Conservation (phyloP, 2,888 invertebrate species). For the Dilophus febrilis region DNA sequence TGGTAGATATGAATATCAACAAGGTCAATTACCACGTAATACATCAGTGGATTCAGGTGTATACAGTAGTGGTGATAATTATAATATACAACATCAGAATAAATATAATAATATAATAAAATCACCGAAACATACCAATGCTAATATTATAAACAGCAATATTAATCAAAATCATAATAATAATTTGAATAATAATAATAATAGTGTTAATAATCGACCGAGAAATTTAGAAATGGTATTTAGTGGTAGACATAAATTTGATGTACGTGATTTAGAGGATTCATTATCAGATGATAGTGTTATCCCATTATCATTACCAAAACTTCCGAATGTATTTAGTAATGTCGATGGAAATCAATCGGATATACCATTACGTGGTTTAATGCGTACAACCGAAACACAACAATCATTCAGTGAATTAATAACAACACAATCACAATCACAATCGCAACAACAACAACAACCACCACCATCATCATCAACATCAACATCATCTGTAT, state of each 20-base stretch:
- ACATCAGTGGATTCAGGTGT: constrained; percentile 30
- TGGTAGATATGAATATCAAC: too few species aligned
- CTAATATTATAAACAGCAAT: too few species aligned
- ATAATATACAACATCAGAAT: constrained; percentile 10
- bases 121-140: constrained; percentile 23
- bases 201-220: constrained; percentile 31
- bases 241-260: constrained; percentile 54
- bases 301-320: constrained; percentile 26
- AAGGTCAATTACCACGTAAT: constrained; percentile 27
- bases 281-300: constrained; percentile 28
- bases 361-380: constrained; percentile 21
- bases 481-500: background rate
- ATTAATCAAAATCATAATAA: too few species aligned
- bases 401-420: background rate
- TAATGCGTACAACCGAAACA: constrained; percentile 19
- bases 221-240: constrained; percentile 59
- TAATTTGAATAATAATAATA: too few species aligned
- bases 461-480: background rate
- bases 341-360: constrained; percentile 21
- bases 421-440: background rate
- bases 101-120: constrained; percentile 11
- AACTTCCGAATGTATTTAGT: constrained; percentile 20
- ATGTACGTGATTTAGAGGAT: constrained; percentile 46
- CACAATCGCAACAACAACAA: background rate
- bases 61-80: constrained; percentile 16